These are phyloP conservation scores for Drosophila varians DNA, from an alignment of 1,140 invertebrate genomes.

Conservation along the genomic window DNA sequence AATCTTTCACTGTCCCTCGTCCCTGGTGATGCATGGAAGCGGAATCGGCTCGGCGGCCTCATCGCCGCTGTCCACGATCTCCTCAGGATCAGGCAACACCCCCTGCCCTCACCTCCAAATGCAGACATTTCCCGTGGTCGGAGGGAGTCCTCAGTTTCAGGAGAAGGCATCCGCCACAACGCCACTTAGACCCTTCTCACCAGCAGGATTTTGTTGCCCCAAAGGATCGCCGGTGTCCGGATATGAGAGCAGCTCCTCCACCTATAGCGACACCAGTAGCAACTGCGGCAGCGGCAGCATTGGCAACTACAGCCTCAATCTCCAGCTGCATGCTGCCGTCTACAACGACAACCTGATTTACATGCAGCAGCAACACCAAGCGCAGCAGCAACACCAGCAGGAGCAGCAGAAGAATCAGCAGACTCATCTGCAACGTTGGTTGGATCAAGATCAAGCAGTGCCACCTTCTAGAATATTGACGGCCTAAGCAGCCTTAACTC, in stretches of 20 bases:
- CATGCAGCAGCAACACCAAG: conserved; percentile 60
- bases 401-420: conserved; percentile 57
- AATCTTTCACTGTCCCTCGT: conserved; percentile 25
- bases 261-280: conserved; percentile 71
- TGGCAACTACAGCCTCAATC: conserved; percentile 83
- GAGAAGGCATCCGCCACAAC: conserved; percentile 28
- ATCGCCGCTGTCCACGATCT: conserved; percentile 16
- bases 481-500: conserved; percentile 32
- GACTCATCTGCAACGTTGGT: conserved; percentile 58
- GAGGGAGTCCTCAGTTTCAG: conserved; percentile 70
- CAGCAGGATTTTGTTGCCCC: conserved; percentile 71
- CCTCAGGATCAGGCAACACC: neutral
- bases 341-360: conserved; percentile 83
- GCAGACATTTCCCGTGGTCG: conserved; percentile 64
- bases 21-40: neutral
- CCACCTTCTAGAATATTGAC: conserved; percentile 43
- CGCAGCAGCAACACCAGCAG: conserved; percentile 52
- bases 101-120: conserved; percentile 5
- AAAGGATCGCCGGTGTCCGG: conserved; percentile 81
- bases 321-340: conserved; percentile 85
- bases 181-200: conserved; percentile 64
- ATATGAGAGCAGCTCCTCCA: conserved; percentile 82
- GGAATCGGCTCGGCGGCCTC: neutral
- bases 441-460: conserved; percentile 63
- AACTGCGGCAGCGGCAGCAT: conserved; percentile 35